A percentile compares a stretch with the other conserved stretches of the same genome.
These are phyloP conservation scores for Plestiodon gilberti DNA, from an alignment of 2,113 vertebrate genomes.

Conservation along the genomic window DNA sequence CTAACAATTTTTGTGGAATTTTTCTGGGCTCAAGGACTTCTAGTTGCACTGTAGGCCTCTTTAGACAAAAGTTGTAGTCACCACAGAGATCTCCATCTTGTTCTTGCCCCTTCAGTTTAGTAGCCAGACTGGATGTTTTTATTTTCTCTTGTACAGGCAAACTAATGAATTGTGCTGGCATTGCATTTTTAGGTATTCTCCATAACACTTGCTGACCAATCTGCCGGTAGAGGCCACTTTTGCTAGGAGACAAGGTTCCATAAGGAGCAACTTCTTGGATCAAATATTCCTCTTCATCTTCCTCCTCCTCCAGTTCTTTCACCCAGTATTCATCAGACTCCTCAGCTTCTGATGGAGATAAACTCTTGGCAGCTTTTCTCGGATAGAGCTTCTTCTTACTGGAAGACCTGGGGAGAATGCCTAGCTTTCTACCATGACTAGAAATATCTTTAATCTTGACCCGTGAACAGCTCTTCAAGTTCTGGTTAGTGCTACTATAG, in stretches of 20 bases:
- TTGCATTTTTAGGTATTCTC: conserved; percentile 50
- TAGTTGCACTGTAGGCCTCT: conserved; percentile 42
- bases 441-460: conserved; percentile 51
- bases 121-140: conserved; percentile 37
- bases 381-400: conserved; percentile 27
- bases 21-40: conserved; percentile 52
- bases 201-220: conserved; percentile 64
- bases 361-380: conserved; percentile 54
- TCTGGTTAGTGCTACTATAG: conserved; percentile 34
- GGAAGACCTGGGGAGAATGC: conserved; percentile 44
- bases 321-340: conserved; percentile 70
- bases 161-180: conserved; percentile 55
- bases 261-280: conserved; percentile 45
- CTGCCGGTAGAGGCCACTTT: conserved; percentile 50
- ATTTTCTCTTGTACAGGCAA: conserved; percentile 66
- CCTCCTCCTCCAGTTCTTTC: conserved; percentile 54
- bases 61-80: conserved; percentile 54
- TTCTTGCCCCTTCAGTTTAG: conserved; percentile 54
- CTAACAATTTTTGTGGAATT: conserved; percentile 50
- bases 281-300: conserved; percentile 55
- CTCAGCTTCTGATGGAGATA: conserved; percentile 63
- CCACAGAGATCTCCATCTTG: conserved; percentile 37
- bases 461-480: conserved; percentile 22
- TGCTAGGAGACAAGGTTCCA: conserved; percentile 41
- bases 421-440: conserved; percentile 40